Conservation (phyloP, 2,888 invertebrate species). For the Dimorphilus gyrociliatus region DNA sequence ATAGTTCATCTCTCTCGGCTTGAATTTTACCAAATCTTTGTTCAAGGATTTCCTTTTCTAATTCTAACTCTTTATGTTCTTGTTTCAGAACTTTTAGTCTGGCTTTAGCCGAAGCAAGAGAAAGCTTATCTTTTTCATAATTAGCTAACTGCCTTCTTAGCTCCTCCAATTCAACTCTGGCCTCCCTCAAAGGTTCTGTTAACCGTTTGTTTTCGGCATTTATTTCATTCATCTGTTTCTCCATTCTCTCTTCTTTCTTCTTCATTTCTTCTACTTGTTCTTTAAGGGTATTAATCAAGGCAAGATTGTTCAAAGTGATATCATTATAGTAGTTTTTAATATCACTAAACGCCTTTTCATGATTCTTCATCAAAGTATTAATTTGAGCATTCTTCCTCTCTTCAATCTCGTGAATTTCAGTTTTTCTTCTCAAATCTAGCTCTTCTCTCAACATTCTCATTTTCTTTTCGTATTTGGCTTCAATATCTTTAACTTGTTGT, state of each 20-base stretch:
- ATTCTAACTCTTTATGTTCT: conserved; percentile 42
- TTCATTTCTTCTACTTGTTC: conserved; percentile 39
- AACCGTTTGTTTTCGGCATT: conserved; percentile 56
- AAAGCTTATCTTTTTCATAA: conserved; percentile 66
- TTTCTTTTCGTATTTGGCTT: conserved; percentile 56
- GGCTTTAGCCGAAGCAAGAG: conserved; percentile 45
- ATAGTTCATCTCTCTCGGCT: conserved; percentile 59
- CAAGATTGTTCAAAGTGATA: conserved; percentile 77
- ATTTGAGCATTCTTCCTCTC: conserved; percentile 78
- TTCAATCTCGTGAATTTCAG: conserved; percentile 54
- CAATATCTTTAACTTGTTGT: conserved; percentile 50
- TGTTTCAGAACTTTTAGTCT: conserved; percentile 30
- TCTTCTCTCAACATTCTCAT: conserved; percentile 56
- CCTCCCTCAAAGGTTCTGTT: conserved; percentile 53
- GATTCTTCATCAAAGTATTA: conserved; percentile 56
- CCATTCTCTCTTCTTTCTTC: conserved; percentile 57
- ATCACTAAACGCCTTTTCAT: conserved; percentile 68
- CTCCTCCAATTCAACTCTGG: conserved; percentile 51
- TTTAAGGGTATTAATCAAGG: conserved; percentile 72
- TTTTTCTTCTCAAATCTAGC: conserved; percentile 44
- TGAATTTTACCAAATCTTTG: conserved; percentile 58
- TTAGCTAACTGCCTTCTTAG: conserved; percentile 59
- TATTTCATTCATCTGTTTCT: conserved; percentile 51
- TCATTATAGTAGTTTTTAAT: conserved; percentile 89
- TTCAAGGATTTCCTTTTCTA: conserved; percentile 46